Base-by-base conservation (phyloP, 2,888 invertebrate species). In the Netelia virgata region DNA sequence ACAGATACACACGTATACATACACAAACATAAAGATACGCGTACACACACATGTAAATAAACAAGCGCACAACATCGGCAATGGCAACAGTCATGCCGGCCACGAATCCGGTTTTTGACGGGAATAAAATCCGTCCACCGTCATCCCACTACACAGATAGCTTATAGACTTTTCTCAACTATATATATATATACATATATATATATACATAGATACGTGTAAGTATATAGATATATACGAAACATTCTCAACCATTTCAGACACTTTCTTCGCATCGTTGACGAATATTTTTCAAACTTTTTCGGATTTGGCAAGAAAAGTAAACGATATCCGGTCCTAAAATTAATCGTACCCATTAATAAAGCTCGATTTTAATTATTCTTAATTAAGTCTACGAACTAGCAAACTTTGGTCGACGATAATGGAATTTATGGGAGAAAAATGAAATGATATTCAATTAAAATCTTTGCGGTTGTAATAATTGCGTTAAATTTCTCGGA, bases 51-150 rank as follows among this genome's bases (percentile, higher is more conserved):
- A n/a, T n/a, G 11, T 43, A 20, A 53, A 57, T 74, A 57, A 47
- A 50, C 14, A 55, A 55, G 55, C n/a, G n/a, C 5, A 70, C 53
- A 55, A 16, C 70, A 28, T 55, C 23, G 55, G 79, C 80, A 77
- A 77, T 81, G 74, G 69, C 74, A 81, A 84, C 70, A 76, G 76
- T 73, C 76, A 47, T 81, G 68, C 53, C 43, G 57, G 70, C 78
- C 79, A 80, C 83, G 80, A 87, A 87, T 87, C 85, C 82, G 85
- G 86, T 85, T 84, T 85, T 85, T 77, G 72, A 79, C 76, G 77
- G 59, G 77, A 85, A 85, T 85, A 84, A 82, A 86, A 86, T 84
- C 84, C 61, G 69, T 80, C 76, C 64, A 77, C 47, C 74, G 74
- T 81, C 73, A 77, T 73, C 64, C 53, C n/a, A 43, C 41, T 41